These are phyloP conservation scores for Aegotheles bennettii DNA, from an alignment of 2,113 vertebrate genomes.

Conservation along the genomic window DNA sequence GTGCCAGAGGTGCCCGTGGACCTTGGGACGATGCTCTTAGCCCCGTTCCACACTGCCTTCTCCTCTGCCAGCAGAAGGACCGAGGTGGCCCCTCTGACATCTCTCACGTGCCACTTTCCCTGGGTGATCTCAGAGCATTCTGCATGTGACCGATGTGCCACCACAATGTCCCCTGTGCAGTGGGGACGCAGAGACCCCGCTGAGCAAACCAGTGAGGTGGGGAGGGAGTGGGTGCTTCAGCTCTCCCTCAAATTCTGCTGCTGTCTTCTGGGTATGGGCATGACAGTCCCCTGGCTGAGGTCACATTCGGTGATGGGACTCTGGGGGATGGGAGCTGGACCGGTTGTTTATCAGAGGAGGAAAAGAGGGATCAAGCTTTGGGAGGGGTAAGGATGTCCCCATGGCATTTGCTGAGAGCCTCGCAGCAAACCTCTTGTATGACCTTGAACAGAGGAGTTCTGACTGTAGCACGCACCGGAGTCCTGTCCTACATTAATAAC, in stretches of 20 bases:
- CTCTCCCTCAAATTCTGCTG: rapidly evolving
- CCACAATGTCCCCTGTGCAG: rapidly evolving
- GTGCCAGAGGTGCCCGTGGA: too few relatives aligned
- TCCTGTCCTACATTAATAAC: not conserved
- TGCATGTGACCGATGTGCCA: rapidly evolving
- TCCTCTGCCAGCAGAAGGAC: not conserved
- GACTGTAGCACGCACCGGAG: not conserved
- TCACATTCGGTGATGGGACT: rapidly evolving
- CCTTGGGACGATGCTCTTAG: rapidly evolving
- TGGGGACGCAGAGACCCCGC: rapidly evolving
- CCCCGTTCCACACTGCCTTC: rapidly evolving
- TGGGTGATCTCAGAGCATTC: not conserved
- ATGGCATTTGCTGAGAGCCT: rapidly evolving
- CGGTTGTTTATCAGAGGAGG: not conserved
- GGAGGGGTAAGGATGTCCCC: not conserved
- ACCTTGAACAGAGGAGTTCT: not conserved
- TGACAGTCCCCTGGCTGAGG: not conserved
- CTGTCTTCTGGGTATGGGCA: rapidly evolving
- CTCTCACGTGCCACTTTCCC: not conserved
- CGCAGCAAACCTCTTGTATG: rapidly evolving
- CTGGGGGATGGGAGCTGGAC: not conserved
- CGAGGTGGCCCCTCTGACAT: rapidly evolving
- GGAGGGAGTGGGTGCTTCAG: not conserved
- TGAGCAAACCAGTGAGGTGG: rapidly evolving
- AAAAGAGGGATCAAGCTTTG: not conserved